A percentile compares a stretch with the other conserved stretches of the same genome.
Conservation (phyloP, 2,888 invertebrate genomes). For the Epinotia demarniana region DNA sequence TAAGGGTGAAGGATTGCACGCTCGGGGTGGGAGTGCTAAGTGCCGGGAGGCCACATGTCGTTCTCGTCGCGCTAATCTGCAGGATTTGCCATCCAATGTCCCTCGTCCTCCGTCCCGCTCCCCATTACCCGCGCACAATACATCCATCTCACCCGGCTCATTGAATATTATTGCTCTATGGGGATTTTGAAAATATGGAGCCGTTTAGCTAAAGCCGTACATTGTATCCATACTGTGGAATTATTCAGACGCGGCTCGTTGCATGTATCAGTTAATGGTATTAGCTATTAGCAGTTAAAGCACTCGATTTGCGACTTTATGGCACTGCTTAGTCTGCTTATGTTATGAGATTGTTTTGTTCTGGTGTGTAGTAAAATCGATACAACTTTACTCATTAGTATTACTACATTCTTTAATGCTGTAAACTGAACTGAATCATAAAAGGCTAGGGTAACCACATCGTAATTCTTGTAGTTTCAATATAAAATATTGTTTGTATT, state of each 20-base stretch:
- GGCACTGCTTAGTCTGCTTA: constrained; percentile 59
- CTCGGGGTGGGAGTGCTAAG: constrained; percentile 76
- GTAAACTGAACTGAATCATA: neutral
- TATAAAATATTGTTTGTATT: no score
- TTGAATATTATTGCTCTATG: constrained; percentile 85
- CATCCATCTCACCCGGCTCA: constrained; percentile 76
- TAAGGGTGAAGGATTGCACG: constrained; percentile 57
- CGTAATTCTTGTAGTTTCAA: no score
- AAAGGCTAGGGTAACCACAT: neutral
- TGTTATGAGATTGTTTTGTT: constrained; percentile 49
- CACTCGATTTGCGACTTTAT: constrained; percentile 81
- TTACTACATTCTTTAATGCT: neutral
- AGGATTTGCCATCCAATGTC: constrained; percentile 82
- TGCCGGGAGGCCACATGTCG: constrained; percentile 83
- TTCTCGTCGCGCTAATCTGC: constrained; percentile 83
- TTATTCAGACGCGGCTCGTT: constrained; percentile 81
- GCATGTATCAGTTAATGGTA: constrained; percentile 85
- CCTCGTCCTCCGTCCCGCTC: constrained; percentile 69
- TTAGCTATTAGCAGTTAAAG: constrained; percentile 82
- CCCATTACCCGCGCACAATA: constrained; percentile 57
- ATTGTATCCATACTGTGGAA: constrained; percentile 82
- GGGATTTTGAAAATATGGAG: constrained; percentile 85
- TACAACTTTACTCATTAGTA: neutral
- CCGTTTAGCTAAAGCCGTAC: constrained; percentile 83
- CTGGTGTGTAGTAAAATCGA: constrained; percentile 18